Base-by-base conservation (phyloP, 2,888 invertebrate species). In the Melolontha melolontha region DNA sequence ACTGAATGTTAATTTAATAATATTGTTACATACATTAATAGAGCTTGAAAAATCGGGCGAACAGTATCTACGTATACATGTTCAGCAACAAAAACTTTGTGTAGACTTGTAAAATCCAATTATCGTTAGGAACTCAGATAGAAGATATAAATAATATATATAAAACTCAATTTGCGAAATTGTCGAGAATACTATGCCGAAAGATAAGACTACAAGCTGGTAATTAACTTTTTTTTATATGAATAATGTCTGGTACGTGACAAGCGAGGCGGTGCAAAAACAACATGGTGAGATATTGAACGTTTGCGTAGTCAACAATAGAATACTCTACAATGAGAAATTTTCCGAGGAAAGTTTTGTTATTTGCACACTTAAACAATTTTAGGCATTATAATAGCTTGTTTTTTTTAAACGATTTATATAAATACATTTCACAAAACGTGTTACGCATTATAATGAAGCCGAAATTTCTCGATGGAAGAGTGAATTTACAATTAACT, bases 191-290 rank as follows among this genome's bases (percentile, higher is more conserved):
- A 17, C 54, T 14, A 12, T 34, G 52, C 40, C 17, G 40, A 54
- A 54, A 54, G 54, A 54, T 54, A 54, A 54, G 40, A 16, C 54
- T 54, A 16, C 54, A 54, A 54, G 54, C 40, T 40, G 54, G 54
- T 54, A 54, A 54, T 54, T 54, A 54, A 54, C 40, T 54, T 54
- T 54, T n/a, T 52, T 52, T 54, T 54, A 40, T 40, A 54, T 54
- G 54, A 54, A 54, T 40, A 40, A 54, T 54, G 40, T 54, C 12
- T 40, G 40, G 54, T 54, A 40, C 40, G 40, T 54, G 54, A 40
- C 40, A 40, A 40, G 50, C 29, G 29, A 8, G 10, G 17, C 40
- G 54, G 16, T 17, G 54, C 40, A 54, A 54, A 40, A 54, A 54
- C 54, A 40, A 16, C 16, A 54, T 14, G 54, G 39, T 40, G 54